These are phyloP conservation scores for Enteromius thamalakanensis DNA, from an alignment of 2,797 vertebrate species.

Conservation along the genomic window DNA sequence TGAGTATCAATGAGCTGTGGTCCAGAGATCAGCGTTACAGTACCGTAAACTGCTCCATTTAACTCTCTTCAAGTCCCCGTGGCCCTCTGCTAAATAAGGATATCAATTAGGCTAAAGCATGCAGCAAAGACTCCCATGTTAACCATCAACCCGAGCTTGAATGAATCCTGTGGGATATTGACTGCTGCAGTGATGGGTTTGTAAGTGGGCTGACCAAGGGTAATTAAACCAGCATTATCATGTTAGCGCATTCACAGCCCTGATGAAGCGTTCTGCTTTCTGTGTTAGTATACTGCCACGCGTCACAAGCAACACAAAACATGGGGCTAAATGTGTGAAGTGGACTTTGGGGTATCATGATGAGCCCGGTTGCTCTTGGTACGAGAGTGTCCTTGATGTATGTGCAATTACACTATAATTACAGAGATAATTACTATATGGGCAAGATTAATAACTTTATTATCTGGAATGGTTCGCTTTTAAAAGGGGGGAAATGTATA, in stretches of 20 bases:
- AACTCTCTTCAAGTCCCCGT: conserved; percentile 81
- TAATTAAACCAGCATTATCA: conserved; percentile 84
- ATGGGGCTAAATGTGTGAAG: background rate
- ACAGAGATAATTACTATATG: conserved; percentile 83
- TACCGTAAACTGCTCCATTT: conserved; percentile 84
- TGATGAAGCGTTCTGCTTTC: conserved; percentile 50
- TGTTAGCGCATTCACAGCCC: conserved; percentile 78
- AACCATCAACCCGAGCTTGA: conserved; percentile 82
- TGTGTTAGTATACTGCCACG: conserved; percentile 30
- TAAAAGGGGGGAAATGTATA: conserved; percentile 74
- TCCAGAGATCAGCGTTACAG: conserved; percentile 73
- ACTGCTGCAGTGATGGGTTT: conserved; percentile 84
- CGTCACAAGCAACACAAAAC: background rate
- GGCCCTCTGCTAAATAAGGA: conserved; percentile 85
- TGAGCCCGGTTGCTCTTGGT: conserved; percentile 60
- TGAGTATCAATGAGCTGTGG: conserved; percentile 60
- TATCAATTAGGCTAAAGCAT: conserved; percentile 86
- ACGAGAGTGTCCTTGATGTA: conserved; percentile 77
- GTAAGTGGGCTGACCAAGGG: conserved; percentile 85
- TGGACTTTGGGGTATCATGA: background rate
- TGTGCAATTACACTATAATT: conserved; percentile 84
- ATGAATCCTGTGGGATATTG: conserved; percentile 86
- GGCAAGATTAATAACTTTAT: conserved; percentile 85
- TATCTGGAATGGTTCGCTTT: conserved; percentile 79
- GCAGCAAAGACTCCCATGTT: conserved; percentile 84